Base-by-base conservation (phyloP, 2,113 vertebrate species). In the Geothlypis trichas region DNA sequence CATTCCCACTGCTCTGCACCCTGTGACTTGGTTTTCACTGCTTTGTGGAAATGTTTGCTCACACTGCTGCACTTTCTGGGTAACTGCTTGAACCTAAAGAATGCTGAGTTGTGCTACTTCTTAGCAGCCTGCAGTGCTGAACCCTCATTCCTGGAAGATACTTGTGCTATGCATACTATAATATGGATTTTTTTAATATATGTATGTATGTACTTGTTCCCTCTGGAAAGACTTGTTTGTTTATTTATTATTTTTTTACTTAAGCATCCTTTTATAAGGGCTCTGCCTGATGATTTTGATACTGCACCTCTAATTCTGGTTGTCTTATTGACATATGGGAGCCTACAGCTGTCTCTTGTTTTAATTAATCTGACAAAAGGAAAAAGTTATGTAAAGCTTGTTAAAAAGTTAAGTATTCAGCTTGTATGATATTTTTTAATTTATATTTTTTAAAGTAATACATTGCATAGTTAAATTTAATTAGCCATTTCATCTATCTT, bases 1-100 rank as follows among this genome's bases (percentile, higher is more conserved):
- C 89, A 77, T 89, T 66, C 63, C 76, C 95, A 86, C 93, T 46
- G 76, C 93, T 92, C 93, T 90, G 86, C 91, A 86, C 83, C 37
- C 33, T 5, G 23, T n/a, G 35, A 20, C 89, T 8, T 1, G 31
- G 26, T 21, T 71, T 33, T 55, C 91, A 84, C 93, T 79, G 94
- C 95, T 93, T 67, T 65, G 44, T 66, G 23, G 76, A 41, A n/a
- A 23, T 47, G 52, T 93, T 74, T 93, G 95, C 89, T 95, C 87
- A 73, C 93, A 2, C 55, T 82, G 92, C 87, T 88, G 87, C 77
- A 76, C 84, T 41, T 61, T 46, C 63, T 67, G 1, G 1, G 0
- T 41, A 79, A 52, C 71, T 89, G 73, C 77, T 68, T 90, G 68
- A 69, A 81, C 52, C 24, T 58, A 14, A 41, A 1, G 9, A 92